Evolutionary conservation across 2,113 vertebrate species (phyloP).

Genomic region (Cyanoliseus patagonus): DNA sequence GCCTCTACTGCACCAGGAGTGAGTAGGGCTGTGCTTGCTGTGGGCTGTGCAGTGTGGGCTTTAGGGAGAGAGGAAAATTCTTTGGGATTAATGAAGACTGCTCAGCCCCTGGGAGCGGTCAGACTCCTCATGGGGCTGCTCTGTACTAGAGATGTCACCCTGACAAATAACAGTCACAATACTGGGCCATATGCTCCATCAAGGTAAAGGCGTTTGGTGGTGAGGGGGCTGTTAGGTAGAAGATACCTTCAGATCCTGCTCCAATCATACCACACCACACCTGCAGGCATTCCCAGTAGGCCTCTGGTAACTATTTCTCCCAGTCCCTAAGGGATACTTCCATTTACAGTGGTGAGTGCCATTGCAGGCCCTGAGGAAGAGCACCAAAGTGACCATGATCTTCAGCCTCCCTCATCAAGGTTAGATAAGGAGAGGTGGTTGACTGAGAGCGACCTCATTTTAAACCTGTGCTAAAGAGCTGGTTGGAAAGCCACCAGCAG

Average conservation of each 20-base stretch:
- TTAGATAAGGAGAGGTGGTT: background rate
- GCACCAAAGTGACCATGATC: background rate
- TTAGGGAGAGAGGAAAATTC: background rate
- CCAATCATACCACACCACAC: background rate
- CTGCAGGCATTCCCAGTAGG: fast-evolving
- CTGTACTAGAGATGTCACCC: background rate
- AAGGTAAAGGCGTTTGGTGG: too few relatives aligned
- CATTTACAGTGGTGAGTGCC: background rate
- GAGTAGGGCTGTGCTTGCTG: fast-evolving
- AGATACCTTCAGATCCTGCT: background rate
- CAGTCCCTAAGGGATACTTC: background rate
- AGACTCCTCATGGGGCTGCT: background rate
- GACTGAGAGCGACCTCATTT: background rate
- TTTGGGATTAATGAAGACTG: background rate
- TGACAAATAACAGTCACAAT: background rate
- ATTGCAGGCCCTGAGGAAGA: background rate
- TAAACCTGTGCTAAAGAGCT: background rate
- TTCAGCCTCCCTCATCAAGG: background rate
- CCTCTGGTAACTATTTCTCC: background rate
- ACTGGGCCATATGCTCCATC: background rate
- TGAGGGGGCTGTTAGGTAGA: background rate
- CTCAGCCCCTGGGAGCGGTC: background rate
- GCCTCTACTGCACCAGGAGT: background rate
- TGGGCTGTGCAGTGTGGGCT: background rate
- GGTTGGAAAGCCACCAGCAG: conserved; percentile 38